Base-by-base conservation (phyloP, 1,140 invertebrate genomes). In the Phymorhynchus buccinoides region DNA sequence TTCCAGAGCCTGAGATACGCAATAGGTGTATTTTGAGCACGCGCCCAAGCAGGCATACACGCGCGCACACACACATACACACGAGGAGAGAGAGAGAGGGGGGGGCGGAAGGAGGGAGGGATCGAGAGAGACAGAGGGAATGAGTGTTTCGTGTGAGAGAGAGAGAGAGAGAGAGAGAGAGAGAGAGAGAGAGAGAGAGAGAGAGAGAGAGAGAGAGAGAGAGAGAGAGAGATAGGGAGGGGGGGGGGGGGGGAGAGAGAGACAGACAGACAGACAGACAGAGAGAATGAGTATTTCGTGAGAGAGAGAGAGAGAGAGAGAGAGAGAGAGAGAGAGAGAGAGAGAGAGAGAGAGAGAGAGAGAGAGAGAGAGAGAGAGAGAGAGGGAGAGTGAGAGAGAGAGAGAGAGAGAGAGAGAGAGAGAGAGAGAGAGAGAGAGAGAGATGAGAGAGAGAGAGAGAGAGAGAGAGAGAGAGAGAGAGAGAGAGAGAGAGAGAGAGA, bases 1-100 rank as follows among this genome's bases (percentile, higher is more conserved):
- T 73, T 92, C 90, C 84, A 92, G 86, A 7, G 91, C 91, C 91
- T 92, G 77, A 30, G 87, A 88, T 86, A 18, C 37, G 78, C 32
- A 80, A 48, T 48, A 48, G 6, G 18, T 48, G 44, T 18, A 6
- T 18, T 48, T 9, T 18, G 18, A 6, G 18, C 44, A 48, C 7
- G 44, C 7, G 44, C 18, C 7, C 44, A 18, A 6, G 44, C 44
- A 18, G 7, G 18, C 44, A 48, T 18, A 48, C 44, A 48, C 44
- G 18, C 44, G 18, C 44, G 18, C 44, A 48, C 44, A 48, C 44
- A 48, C 44, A 48, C 44, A 48, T 18, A 48, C 44, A 48, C 44
- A 48, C 44, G 18, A 6, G 18, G 7, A 48, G 7, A 48, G 44
- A 18, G 18, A 27, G 7, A 62, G 27, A 22, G 56, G 56, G 56